Evolutionary conservation across 1,140 invertebrate species (phyloP).

Genomic region (Scaptomyza pallida): DNA sequence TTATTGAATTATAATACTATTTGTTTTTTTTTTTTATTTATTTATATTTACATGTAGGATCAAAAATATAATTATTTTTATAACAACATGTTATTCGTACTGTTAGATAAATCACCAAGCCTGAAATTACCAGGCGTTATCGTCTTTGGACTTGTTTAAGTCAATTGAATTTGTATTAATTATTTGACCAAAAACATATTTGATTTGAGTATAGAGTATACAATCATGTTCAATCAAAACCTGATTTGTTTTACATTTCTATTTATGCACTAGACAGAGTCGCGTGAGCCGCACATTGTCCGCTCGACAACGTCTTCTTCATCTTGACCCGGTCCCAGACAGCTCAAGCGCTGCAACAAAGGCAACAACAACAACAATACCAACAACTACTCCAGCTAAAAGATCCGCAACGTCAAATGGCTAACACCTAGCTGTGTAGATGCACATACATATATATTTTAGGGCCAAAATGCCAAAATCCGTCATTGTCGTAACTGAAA

Average conservation of each 20-base stretch:
- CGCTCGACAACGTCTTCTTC: slow-evolving; percentile 25
- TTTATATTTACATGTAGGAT: too few species aligned
- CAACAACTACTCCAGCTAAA: slow-evolving; percentile 35
- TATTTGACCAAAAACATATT: too few species aligned
- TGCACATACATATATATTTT: slow-evolving; percentile 39
- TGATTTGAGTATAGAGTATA: slow-evolving; percentile 7
- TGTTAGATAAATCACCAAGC: too few species aligned
- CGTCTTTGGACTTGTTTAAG: too few species aligned
- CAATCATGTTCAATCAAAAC: background rate
- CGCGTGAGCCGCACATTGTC: slow-evolving; percentile 65
- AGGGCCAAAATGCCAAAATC: slow-evolving; percentile 78
- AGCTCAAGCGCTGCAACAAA: slow-evolving; percentile 34
- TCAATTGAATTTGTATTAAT: too few species aligned
- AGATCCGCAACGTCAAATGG: slow-evolving; percentile 52
- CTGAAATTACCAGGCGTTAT: too few species aligned
- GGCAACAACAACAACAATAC: slow-evolving; percentile 60
- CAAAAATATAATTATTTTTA: too few species aligned
- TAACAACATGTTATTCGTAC: too few species aligned
- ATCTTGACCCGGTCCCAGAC: slow-evolving; percentile 43
- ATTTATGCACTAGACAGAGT: slow-evolving; percentile 59
- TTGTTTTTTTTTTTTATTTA: too few species aligned
- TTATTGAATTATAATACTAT: background rate
- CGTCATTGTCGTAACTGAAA: slow-evolving; percentile 74
- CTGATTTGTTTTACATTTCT: slow-evolving; percentile 53
- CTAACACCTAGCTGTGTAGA: slow-evolving; percentile 59